phyloP scores from a whole-genome alignment of 2,888 invertebrate genomes.

The Eurois occulta region DNA sequence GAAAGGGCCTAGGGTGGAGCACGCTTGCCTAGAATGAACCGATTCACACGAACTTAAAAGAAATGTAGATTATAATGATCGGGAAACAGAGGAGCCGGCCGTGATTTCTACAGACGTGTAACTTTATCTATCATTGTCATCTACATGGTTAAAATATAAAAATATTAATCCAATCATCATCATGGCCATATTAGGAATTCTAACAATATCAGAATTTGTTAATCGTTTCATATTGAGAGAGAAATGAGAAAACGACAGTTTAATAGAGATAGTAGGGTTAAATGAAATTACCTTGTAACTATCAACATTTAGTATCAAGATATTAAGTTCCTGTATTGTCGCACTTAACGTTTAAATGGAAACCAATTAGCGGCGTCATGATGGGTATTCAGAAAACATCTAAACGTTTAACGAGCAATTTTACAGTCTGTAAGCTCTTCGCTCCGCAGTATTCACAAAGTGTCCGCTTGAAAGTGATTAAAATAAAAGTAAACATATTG shows the following conservation, averaged over 20 bases:
- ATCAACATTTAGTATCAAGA: constrained; percentile 19
- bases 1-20: not conserved
- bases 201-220: not conserved
- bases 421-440: constrained; percentile 58
- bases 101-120: not conserved
- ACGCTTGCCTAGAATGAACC: not conserved
- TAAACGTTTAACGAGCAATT: constrained; percentile 58
- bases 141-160: not conserved
- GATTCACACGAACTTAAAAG: not conserved
- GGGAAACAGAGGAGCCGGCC: not conserved
- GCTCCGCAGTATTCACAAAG: constrained; percentile 49
- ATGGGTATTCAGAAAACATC: constrained; percentile 55
- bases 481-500: constrained; percentile 57
- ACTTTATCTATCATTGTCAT: not conserved
- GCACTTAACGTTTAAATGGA: constrained; percentile 46
- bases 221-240: not conserved
- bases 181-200: not conserved
- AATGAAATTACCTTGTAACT: constrained; percentile 40
- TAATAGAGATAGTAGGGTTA: constrained; percentile 1
- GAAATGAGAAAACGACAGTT: not conserved
- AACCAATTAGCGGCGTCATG: constrained; percentile 58
- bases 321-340: constrained; percentile 44
- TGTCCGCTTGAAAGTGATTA: constrained; percentile 58
- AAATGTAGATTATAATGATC: too few species aligned
- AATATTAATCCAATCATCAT: not conserved